Base-by-base conservation (phyloP, 2,113 vertebrate genomes). In the Serinus canaria region DNA sequence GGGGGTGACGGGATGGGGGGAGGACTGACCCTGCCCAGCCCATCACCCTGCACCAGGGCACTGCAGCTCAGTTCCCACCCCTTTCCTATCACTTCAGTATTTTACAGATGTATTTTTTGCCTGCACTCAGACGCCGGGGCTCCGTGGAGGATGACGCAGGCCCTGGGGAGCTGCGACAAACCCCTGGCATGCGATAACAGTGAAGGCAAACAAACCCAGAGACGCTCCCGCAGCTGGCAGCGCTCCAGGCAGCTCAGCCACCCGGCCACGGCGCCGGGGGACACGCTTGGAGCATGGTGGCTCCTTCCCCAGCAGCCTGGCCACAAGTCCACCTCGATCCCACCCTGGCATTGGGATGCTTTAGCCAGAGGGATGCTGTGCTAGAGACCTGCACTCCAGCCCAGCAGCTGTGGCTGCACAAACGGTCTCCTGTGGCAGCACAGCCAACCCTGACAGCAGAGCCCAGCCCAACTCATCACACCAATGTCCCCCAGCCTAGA, bases 191-290 rank as follows among this genome's bases (percentile, higher is more conserved):
- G 15, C 11, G 93, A 95, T 95, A 96, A 94, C 96, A 94, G 76
- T 50, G 16, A 94, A 96, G 69, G 89, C 94, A 96, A 96, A 96
- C 93, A 96, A 96, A 94, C 89, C 60, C 89, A 31, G 89, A 92
- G 94, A 92, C 68, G 80, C 93, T 95, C 89, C 94, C 59, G 3
- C 56, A 27, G 68, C 93, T 94, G 96, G 96, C 83, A 3, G 53
- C 27, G 83, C 83, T 95, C 96, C 96, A 95, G 88, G 76, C 90
- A 87, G 85, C 10, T 1, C 2, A 23, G 87, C 87, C 7, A 31
- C 67, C 18, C 13, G 22, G 67, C 39, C 82, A 3, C 39, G 74
- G 86, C 59, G 8, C 78, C 5, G 9, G 15, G 75, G 56, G 44
- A 41, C 25, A 41, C 17, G 1, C 74, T 22, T 4, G 2, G 82